Evolutionary conservation across 2,888 invertebrate species (phyloP), one percentile per base, ranked within the genome.

Genomic region (Rhogogaster chlorosoma): DNA sequence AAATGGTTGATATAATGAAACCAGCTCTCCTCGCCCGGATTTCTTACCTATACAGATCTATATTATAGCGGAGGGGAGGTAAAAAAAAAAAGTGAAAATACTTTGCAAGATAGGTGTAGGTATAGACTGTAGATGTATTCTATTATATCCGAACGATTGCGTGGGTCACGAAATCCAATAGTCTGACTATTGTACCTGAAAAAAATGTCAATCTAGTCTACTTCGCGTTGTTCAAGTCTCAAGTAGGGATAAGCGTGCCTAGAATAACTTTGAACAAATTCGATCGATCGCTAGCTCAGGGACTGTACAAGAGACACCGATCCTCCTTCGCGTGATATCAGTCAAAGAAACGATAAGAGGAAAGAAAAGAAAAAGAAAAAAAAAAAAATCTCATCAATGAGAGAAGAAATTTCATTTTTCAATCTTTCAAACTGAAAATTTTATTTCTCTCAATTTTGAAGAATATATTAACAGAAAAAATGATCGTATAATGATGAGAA

Each of bases 241-340:
- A 73, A 29, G 71, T 36, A 42, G 15, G 10, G 18, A 73, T 73
- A 42, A 67, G 75, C 75, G 75, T 49, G 75, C 45, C 49, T 49
- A 29, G 49, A 77, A 77, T 77, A 77, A 77, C 77, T 77, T 53
- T 0, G 15, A 10, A 49, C 32, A 53, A 45, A 53, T 53, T 77
- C 45, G 53, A 77, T 77, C 32, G 32, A 61, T 26, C 26, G 61
- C 61, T 61, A 10, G 26, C 45, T 77, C 1, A 42, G 10, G 42
- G 42, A n/a, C 7, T 7, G 6, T 53, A n/a, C n/a, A n/a, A 53
- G 53, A 53, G n/a, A 53, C 53, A n/a, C n/a, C n/a, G 53, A 53
- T n/a, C n/a, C 53, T 53, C 53, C 53, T n/a, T n/a, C 53, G 53
- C 53, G n/a, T n/a, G 7, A n/a, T 53, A 53, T 53, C 53, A 53